phyloP scores from a whole-genome alignment of 2,888 invertebrate genomes.

The Folsomia candida region DNA sequence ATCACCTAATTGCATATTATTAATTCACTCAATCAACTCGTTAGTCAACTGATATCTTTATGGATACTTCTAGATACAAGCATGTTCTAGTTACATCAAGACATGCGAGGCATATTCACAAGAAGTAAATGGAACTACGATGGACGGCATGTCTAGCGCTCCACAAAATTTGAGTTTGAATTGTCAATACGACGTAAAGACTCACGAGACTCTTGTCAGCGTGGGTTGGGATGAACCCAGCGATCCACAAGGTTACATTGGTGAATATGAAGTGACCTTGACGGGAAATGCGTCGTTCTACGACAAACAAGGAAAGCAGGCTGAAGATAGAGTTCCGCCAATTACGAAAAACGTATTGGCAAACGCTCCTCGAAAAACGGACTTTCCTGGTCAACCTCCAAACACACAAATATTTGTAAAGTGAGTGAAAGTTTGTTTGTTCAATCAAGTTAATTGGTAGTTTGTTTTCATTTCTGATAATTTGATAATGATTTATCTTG shows the following conservation, averaged over 20 bases:
- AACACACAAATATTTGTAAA: conserved; percentile 79
- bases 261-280: conserved; percentile 68
- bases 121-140: conserved; percentile 73
- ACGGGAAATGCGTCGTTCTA: conserved; percentile 61
- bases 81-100: conserved; percentile 75
- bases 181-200: conserved; percentile 66
- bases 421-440: conserved; percentile 43
- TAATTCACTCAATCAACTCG: not conserved
- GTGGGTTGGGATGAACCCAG: conserved; percentile 72
- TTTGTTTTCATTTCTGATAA: conserved; percentile 7
- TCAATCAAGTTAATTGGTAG: conserved; percentile 8
- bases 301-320: conserved; percentile 58
- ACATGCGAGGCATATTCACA: conserved; percentile 76
- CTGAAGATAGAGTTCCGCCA: conserved; percentile 62
- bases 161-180: conserved; percentile 67
- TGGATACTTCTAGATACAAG: conserved; percentile 59
- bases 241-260: conserved; percentile 74
- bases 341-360: conserved; percentile 61
- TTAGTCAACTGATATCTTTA: not conserved
- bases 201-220: conserved; percentile 63
- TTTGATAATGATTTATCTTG: not conserved
- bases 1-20: not conserved
- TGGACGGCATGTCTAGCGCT: conserved; percentile 75
- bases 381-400: conserved; percentile 70
- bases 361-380: conserved; percentile 57